These are phyloP conservation scores for Chionomys nivalis DNA, from an alignment of 2,113 vertebrate species.

Conservation along the genomic window DNA sequence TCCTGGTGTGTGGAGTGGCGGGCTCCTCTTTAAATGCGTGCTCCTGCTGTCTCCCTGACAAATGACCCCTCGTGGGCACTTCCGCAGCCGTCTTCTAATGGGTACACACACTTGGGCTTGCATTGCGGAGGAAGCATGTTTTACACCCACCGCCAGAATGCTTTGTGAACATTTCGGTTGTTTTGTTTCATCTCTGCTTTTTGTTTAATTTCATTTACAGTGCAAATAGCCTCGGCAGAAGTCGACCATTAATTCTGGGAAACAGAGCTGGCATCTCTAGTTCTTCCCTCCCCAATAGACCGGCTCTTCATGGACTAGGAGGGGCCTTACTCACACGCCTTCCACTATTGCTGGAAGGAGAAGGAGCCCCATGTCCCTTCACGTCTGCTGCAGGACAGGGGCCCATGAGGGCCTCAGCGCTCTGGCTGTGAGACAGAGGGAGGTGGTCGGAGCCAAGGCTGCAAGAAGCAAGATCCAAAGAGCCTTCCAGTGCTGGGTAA, in stretches of 20 bases:
- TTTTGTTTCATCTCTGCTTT: conserved; percentile 58
- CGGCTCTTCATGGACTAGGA: conserved; percentile 77
- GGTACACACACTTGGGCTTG: conserved; percentile 74
- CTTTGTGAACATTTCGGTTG: conserved; percentile 56
- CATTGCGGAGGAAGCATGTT: not conserved
- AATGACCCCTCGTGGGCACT: accelerated
- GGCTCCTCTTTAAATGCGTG: not conserved
- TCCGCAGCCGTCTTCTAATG: conserved; percentile 12
- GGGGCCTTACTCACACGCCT: conserved; percentile 72
- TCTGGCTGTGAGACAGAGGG: conserved; percentile 70
- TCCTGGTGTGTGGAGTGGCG: not conserved
- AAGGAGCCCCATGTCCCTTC: conserved; percentile 72
- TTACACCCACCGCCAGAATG: conserved; percentile 33
- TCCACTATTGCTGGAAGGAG: conserved; percentile 76
- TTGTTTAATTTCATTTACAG: conserved; percentile 75
- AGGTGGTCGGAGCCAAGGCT: conserved; percentile 76
- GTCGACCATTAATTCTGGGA: conserved; percentile 86
- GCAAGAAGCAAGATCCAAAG: conserved; percentile 81
- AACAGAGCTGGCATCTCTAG: conserved; percentile 82
- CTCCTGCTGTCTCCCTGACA: not conserved
- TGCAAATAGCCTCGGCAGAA: conserved; percentile 87
- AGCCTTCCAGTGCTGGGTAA: conserved; percentile 80
- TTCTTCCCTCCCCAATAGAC: conserved; percentile 59
- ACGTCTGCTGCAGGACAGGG: conserved; percentile 77
- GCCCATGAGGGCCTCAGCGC: conserved; percentile 54